Conservation (phyloP, 2,797 vertebrate genomes). For the Merluccius polli region DNA sequence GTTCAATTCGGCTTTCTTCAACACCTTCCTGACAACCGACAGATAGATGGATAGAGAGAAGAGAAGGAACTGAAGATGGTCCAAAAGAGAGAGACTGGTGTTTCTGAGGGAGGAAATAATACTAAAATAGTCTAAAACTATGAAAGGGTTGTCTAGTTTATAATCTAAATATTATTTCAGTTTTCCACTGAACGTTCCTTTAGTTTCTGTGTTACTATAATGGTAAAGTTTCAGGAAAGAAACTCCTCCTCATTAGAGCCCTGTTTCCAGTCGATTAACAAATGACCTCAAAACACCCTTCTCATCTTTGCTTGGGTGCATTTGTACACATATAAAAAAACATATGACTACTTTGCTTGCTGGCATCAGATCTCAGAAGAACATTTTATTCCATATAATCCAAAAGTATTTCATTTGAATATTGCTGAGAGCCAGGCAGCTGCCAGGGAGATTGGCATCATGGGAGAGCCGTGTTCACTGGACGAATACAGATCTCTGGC, state of each 20-base stretch:
- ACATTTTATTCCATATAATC: background rate
- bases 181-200: no score
- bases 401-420: background rate
- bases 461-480: background rate
- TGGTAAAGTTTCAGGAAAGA: background rate
- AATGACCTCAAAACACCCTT: background rate
- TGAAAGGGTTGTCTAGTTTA: background rate
- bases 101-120: background rate
- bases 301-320: background rate
- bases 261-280: background rate
- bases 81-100: background rate
- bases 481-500: background rate
- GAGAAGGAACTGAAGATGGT: background rate
- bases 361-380: background rate
- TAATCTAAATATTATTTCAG: background rate
- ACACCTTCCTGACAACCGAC: background rate
- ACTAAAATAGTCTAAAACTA: no score
- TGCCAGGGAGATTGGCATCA: background rate
- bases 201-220: background rate
- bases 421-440: background rate
- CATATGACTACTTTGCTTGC: no score
- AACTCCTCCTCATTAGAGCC: background rate
- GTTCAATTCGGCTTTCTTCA: conserved; percentile 26
- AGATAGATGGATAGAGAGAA: background rate
- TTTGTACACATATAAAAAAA: background rate